Base-by-base conservation (phyloP, 2,888 invertebrate genomes). In the Nebria salina region DNA sequence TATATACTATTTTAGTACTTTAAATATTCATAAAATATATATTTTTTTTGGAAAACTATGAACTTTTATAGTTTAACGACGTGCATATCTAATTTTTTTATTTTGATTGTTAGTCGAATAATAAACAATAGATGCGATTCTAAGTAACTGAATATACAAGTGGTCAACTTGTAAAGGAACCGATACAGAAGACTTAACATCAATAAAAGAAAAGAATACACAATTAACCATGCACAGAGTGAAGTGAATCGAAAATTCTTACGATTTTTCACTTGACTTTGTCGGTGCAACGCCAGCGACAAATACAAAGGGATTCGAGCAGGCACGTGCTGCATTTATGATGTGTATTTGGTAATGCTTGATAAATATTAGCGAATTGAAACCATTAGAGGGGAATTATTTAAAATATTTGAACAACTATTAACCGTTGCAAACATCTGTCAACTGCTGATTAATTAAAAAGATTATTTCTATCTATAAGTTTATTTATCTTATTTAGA, bases 241-340 rank as follows among this genome's bases (percentile, higher is more conserved):
- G 79, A 65, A 20, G 26, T 75, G 42, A 79, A 75, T 75, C 68
- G 75, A 79, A 74, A 79, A 79, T 79, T 79, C 79, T 74, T 74
- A 54, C 79, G 79, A 79, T 79, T 79, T 79, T 79, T 68, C 79
- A 75, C 72, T 68, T 75, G 79, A 79, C 79, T 79, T 79, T 79
- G 79, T 79, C 79, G 79, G 79, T 68, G 34, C 20, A 15, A 70
- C 70, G 70, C 11, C 26, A 70, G 34, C 34, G 70, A 70, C 70
- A 70, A 70, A 20, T 26, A 25, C 25, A 66, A 25, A 15, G 25
- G 2, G 26, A 70, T 34, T 4, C 70, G 70, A 11, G 70, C 25
- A 11, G 25, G 25, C 20, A 70, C 70, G 70, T 26, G 70, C 70
- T 66, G 66, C 8, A 25, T 15, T 66, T 11, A 70, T 26, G 8